A percentile compares a stretch with the other conserved stretches of the same genome.
Conservation (phyloP, 2,888 invertebrate species). For the Cecidostiba fungosa region DNA sequence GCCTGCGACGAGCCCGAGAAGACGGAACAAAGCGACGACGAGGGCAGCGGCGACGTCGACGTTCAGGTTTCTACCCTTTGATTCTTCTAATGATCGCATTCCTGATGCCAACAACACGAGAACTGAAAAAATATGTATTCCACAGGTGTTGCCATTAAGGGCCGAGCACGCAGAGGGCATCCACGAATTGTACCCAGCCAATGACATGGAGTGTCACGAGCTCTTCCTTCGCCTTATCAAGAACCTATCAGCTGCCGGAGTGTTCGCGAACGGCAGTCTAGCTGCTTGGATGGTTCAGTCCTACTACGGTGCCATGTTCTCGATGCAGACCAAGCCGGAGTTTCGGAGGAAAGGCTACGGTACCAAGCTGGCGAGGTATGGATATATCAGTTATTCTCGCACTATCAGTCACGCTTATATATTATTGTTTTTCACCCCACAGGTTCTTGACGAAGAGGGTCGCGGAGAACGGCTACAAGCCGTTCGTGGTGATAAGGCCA, state of each 20-base stretch:
- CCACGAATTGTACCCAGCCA: conserved; percentile 93
- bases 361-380: conserved; percentile 77
- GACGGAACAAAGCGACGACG: conserved; percentile 71
- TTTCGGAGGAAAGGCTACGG: conserved; percentile 86
- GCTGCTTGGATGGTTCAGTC: conserved; percentile 96
- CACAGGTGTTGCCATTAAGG: conserved; percentile 85
- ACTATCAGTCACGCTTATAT: too few species aligned
- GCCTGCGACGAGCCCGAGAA: conserved; percentile 84
- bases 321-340: conserved; percentile 92
- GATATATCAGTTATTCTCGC: too few species aligned
- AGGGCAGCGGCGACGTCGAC: conserved; percentile 62
- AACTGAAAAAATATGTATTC: not conserved
- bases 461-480: conserved; percentile 88
- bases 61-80: too few species aligned
- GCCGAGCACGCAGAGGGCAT: conserved; percentile 91
- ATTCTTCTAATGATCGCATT: too few species aligned
- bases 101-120: not conserved
- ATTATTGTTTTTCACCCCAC: not conserved
- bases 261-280: conserved; percentile 87
- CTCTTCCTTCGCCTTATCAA: conserved; percentile 90
- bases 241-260: conserved; percentile 90
- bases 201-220: conserved; percentile 92
- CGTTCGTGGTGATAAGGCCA: conserved; percentile 93
- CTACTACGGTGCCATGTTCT: conserved; percentile 95
- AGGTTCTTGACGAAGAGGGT: conserved; percentile 82